Evolutionary conservation across 2,113 vertebrate species (phyloP).

Genomic region (Platysteira castanea): DNA sequence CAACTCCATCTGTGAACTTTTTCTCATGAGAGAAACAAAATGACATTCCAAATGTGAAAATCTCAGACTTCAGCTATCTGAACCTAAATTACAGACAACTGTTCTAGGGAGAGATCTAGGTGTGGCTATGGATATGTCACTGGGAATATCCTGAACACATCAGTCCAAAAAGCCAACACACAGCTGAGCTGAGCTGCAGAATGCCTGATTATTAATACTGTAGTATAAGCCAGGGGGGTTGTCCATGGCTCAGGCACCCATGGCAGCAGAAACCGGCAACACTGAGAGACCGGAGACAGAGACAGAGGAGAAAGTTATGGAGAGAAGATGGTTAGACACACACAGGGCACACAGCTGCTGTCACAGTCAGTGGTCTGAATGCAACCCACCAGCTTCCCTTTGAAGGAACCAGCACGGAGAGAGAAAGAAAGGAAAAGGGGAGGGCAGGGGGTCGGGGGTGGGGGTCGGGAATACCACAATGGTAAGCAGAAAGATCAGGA

Average conservation of each 20-base stretch:
- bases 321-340: neutral
- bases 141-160: neutral
- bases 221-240: rapidly evolving
- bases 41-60: neutral
- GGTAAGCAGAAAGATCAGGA: neutral
- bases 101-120: neutral
- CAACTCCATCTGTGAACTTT: neutral
- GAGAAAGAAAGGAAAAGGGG: neutral
- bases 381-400: neutral
- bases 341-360: rapidly evolving
- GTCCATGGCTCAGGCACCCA: too few species aligned
- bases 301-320: neutral
- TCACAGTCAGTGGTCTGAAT: neutral
- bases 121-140: neutral
- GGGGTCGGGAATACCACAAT: neutral
- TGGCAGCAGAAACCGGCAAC: neutral
- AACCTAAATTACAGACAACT: neutral
- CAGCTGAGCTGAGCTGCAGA: neutral
- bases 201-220: neutral
- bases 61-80: neutral
- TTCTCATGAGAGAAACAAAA: neutral
- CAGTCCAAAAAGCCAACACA: neutral
- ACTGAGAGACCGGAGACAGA: neutral
- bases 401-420: neutral
- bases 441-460: too few species aligned